Evolutionary conservation across 1,140 invertebrate species (phyloP).

Genomic region (Drosophila albomicans): DNA sequence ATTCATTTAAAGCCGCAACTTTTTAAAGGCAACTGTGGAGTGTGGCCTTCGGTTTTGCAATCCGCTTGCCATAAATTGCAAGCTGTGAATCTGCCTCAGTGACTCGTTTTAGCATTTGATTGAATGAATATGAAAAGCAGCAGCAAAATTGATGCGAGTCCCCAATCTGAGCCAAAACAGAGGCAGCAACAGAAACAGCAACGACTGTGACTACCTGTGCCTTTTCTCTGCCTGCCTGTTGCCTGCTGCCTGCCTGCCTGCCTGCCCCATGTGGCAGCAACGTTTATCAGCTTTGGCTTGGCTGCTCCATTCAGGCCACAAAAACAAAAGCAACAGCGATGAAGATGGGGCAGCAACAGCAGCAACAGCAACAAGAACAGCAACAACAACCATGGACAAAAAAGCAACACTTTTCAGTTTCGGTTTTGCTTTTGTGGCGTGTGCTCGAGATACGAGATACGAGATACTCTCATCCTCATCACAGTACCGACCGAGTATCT

Average conservation of each 20-base stretch:
- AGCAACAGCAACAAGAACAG: background rate
- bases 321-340: slow-evolving; percentile 13
- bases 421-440: slow-evolving; percentile 35
- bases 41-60: slow-evolving; percentile 7
- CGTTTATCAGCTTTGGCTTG: slow-evolving; percentile 46
- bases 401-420: slow-evolving; percentile 34
- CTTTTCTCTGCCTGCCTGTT: background rate
- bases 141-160: slow-evolving; percentile 40
- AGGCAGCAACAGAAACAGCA: slow-evolving; percentile 12
- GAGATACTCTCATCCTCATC: slow-evolving; percentile 22
- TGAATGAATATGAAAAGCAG: slow-evolving; percentile 72
- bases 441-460: slow-evolving; percentile 41
- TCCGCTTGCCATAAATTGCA: slow-evolving; percentile 31
- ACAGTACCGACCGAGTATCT: background rate
- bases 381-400: background rate
- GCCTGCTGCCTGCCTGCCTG: slow-evolving; percentile 14
- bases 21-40: background rate
- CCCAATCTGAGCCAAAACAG: slow-evolving; percentile 12
- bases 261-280: slow-evolving; percentile 43
- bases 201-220: slow-evolving; percentile 8
- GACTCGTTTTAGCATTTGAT: slow-evolving; percentile 57
- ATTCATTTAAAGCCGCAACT: slow-evolving; percentile 14
- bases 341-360: background rate
- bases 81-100: slow-evolving; percentile 16
- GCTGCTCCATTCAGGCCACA: slow-evolving; percentile 11